Conservation (phyloP, 2,797 vertebrate genomes). For the Poliocrania exsul region DNA sequence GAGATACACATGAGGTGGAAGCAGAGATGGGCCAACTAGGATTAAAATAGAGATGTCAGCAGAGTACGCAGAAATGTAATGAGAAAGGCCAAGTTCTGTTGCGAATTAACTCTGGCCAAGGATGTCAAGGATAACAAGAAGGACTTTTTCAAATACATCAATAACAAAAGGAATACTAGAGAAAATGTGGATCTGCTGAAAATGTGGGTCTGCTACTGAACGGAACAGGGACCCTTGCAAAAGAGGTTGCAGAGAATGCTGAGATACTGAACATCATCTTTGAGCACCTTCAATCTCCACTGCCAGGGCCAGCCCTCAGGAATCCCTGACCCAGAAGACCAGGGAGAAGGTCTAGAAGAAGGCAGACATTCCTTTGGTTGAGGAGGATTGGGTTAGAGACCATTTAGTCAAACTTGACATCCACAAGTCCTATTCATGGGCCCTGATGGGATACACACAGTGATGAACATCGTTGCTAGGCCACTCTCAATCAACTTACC, state of each 20-base stretch:
- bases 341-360: not conserved
- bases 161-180: not conserved
- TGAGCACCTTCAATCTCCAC: not conserved
- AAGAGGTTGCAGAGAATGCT: not conserved
- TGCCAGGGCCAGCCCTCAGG: not conserved
- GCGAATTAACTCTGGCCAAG: not conserved
- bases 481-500: not conserved
- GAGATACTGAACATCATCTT: not conserved
- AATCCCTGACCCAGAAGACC: not conserved
- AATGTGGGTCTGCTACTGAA: not conserved
- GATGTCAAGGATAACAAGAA: not conserved
- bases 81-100: not conserved
- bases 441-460: not conserved
- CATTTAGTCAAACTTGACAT: not conserved
- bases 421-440: not conserved
- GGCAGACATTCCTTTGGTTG: not conserved
- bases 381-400: not conserved
- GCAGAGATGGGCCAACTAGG: not conserved
- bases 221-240: not conserved
- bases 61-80: not conserved
- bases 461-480: not conserved
- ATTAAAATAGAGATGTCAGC: not conserved
- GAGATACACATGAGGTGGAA: not conserved
- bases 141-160: not conserved
- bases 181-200: not conserved